Evolutionary conservation across 2,797 vertebrate species (phyloP).

Genomic region (Pseudocheirus occidentalis): DNA sequence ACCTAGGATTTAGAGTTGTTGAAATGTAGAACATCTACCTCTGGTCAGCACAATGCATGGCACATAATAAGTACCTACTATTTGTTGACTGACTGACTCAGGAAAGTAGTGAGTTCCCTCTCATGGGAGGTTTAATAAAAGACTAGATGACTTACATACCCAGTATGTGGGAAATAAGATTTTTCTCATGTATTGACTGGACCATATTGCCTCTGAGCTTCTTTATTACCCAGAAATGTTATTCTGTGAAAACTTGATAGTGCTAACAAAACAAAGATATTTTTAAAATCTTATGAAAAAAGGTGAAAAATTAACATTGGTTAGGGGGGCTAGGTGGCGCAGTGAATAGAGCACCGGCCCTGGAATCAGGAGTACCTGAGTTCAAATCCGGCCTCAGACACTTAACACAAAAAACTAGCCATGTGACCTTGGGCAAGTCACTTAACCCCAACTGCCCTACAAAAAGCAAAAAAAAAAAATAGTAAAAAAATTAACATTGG

Average conservation of each 20-base stretch:
- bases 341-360: too few species aligned
- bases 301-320: background rate
- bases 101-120: background rate
- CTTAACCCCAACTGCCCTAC: too few species aligned
- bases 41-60: background rate
- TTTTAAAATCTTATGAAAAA: background rate
- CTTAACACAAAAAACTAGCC: too few species aligned
- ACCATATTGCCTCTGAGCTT: background rate
- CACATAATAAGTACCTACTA: background rate
- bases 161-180: background rate
- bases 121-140: background rate
- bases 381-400: too few species aligned
- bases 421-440: too few species aligned
- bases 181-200: background rate
- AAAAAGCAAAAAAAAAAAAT: too few species aligned
- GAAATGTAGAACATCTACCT: background rate
- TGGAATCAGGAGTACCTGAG: too few species aligned
- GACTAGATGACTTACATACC: background rate
- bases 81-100: conserved; percentile 8
- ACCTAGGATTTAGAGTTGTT: background rate
- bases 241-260: background rate
- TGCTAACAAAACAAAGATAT: background rate
- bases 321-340: too few species aligned
- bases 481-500: background rate
- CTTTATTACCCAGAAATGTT: conserved; percentile 4